A percentile compares a stretch with the other conserved stretches of the same genome.
phyloP scores from a whole-genome alignment of 2,888 invertebrate genomes.

The Hydriomena furcata region DNA sequence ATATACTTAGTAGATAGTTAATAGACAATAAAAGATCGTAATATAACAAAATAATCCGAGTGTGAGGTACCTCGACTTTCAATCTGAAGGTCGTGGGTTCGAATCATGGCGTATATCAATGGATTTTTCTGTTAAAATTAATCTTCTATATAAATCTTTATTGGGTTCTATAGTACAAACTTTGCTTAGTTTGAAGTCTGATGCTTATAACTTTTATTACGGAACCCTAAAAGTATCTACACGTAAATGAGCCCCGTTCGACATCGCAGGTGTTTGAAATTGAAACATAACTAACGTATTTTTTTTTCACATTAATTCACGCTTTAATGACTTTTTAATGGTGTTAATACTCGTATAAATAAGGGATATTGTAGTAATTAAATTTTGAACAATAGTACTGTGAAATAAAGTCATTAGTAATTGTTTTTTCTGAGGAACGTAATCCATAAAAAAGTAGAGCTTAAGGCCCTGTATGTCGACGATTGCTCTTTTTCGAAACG shows the following conservation, averaged over 20 bases:
- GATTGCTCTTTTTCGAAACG: too few relatives aligned
- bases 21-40: too few relatives aligned
- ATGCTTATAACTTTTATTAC: background rate
- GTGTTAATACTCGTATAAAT: slow-evolving; percentile 46
- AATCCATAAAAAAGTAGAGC: too few relatives aligned
- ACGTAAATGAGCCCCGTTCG: slow-evolving; percentile 15
- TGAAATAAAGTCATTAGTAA: slow-evolving; percentile 20
- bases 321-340: slow-evolving; percentile 58
- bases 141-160: too few relatives aligned
- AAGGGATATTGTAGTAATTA: slow-evolving; percentile 27
- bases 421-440: slow-evolving; percentile 18
- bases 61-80: too few relatives aligned
- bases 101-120: too few relatives aligned
- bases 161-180: too few relatives aligned
- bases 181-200: background rate
- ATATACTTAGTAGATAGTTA: too few relatives aligned
- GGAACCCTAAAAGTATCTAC: slow-evolving; percentile 12
- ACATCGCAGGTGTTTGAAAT: slow-evolving; percentile 49
- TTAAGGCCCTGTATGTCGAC: too few relatives aligned
- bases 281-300: slow-evolving; percentile 45
- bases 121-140: too few relatives aligned
- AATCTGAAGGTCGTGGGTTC: too few relatives aligned
- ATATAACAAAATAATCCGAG: too few relatives aligned
- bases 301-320: slow-evolving; percentile 55
- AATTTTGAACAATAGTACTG: slow-evolving; percentile 13